Evolutionary conservation across 2,113 vertebrate species (phyloP), one percentile per base, ranked within the genome.

Genomic region (Drymodes brunneopygia): DNA sequence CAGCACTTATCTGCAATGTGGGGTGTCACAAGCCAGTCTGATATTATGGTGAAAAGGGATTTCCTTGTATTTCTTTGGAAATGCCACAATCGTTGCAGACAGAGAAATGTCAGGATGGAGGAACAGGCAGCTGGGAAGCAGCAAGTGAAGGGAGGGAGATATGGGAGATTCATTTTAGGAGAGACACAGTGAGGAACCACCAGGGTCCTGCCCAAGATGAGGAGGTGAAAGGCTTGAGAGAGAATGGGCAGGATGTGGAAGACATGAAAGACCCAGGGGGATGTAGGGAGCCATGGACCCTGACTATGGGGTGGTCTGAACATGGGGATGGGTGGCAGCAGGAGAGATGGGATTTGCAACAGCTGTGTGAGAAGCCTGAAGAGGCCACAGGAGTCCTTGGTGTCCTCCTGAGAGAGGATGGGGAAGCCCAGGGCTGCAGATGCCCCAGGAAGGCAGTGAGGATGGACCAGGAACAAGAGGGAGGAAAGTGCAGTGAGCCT

Each of bases 231-330:
- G 33, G 16, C 38, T n/a, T 77, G 75, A 69, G n/a, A 45, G n/a
- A 86, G 14, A 36, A 64, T 9, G 12, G 50, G 38, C 31, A 54
- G 42, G 36, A 42, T 48, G 36, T 36, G 27, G 56, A 77, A 90
- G 60, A 36, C 6, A 11, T 6, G 33, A 44, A 48, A 27, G 35
- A 74, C 4, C 22, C n/a, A 47, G 57, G 17, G 33, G 62, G 11
- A 53, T 2, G 1, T 7, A 57, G 35, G 29, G 19, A 89, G 44
- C 24, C 54, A 31, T 18, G 23, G 15, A 47, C 17, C 35, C 47
- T 0, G 0, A 44, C 47, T 48, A 4, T 77, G 47, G 31, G 10
- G 21, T 29, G 27, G 4, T 31, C n/a, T 51, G 40, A 58, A n/a
- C 14, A 3, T 8, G 7, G 53, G 35, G 28, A 22, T 70, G 45